Conservation (phyloP, 2,113 vertebrate genomes). For the Murina feae region DNA sequence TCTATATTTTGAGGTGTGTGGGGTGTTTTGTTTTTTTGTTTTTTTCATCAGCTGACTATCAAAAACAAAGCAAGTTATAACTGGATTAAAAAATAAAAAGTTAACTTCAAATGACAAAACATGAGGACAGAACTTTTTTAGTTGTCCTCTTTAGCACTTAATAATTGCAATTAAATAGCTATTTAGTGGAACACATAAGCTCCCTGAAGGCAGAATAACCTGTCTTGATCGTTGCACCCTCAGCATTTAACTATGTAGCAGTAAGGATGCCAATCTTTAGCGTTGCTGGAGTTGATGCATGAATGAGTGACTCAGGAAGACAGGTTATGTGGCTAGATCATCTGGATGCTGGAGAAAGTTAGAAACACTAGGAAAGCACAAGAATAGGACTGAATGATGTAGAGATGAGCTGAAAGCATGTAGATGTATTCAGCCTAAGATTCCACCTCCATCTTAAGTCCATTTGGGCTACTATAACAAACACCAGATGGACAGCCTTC, state of each 20-base stretch:
- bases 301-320: not conserved
- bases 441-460: not conserved
- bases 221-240: not conserved
- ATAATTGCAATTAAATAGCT: not conserved
- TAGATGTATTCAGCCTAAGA: not conserved
- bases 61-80: slow-evolving; percentile 16
- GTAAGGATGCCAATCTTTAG: not conserved
- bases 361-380: not conserved
- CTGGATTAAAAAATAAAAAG: not conserved
- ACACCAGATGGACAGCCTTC: not conserved
- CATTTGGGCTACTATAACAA: not conserved
- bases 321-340: not conserved
- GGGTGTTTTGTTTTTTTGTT: too few relatives aligned
- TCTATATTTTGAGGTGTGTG: not conserved
- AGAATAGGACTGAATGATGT: not conserved
- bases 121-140: not conserved
- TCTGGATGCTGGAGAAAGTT: not conserved
- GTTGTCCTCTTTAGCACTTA: not conserved
- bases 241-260: not conserved
- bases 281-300: not conserved
- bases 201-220: not conserved
- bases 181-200: not conserved
- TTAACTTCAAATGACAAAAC: not conserved
- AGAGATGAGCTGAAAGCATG: not conserved
- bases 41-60: not conserved